Conservation (phyloP, 2,797 vertebrate species). For the Knipowitschia caucasica region DNA sequence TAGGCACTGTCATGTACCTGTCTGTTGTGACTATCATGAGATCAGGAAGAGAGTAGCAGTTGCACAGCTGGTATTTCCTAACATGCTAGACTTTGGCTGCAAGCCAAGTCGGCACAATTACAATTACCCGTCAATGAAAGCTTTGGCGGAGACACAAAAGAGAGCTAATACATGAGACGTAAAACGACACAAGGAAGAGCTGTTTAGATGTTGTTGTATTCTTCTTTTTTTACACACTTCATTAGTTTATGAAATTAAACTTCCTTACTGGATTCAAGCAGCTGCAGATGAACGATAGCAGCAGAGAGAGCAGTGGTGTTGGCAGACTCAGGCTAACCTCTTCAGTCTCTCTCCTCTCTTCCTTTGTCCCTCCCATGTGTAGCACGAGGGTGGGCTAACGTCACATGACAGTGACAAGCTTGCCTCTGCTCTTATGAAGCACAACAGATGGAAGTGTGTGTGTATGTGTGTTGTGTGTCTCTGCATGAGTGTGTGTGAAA, state of each 20-base stretch:
- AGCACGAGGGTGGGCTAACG: conserved; percentile 53
- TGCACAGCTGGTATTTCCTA: conserved; percentile 54
- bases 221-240: not conserved
- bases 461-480: conserved; percentile 20
- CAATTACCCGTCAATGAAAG: conserved; percentile 50
- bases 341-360: conserved; percentile 31
- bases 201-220: conserved; percentile 20
- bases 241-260: not conserved
- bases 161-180: conserved; percentile 37
- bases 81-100: conserved; percentile 51
- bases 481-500: conserved; percentile 38
- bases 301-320: conserved; percentile 6
- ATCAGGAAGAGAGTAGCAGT: conserved; percentile 35
- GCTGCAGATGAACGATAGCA: not conserved
- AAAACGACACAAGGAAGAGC: conserved; percentile 30
- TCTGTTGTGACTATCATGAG: conserved; percentile 41
- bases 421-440: conserved; percentile 51
- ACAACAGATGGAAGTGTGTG: conserved; percentile 53
- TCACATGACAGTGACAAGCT: conserved; percentile 67
- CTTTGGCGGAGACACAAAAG: conserved; percentile 24
- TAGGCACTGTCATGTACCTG: conserved; percentile 16
- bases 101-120: conserved; percentile 59
- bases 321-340: conserved; percentile 26
- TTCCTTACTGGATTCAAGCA: not conserved
- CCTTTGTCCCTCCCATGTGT: conserved; percentile 48